Evolutionary conservation across 2,113 vertebrate genomes (phyloP), one percentile per base, ranked within the genome.

Genomic region (Psammodynastes pulverulentus): DNA sequence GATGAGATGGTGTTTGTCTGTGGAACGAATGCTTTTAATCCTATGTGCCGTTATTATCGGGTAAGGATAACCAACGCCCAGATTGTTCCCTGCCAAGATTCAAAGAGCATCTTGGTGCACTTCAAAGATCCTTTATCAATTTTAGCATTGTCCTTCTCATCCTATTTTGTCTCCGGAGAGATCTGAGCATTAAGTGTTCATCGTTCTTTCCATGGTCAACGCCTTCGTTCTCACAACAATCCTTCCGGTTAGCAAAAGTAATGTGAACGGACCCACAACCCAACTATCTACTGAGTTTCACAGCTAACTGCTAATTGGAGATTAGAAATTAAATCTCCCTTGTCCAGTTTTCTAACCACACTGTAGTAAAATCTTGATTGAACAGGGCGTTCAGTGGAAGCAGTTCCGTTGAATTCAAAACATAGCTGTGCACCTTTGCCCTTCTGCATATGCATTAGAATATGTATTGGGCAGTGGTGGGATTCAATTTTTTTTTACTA

Each of bases 1-100:
- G 98, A 99, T 23, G 99, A 99, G 95, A 98, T 99, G 96, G 98
- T 99, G 86, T 99, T 99, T 96, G 99, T 99, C 94, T 99, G 99
- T 86, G 99, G 99, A 43, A 99, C 99, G 94, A 99, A 99, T 53
- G 99, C 99, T 3, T 99, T 99, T 96, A 99, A 99, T 96, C 99
- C 99, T 19, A 99, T 99, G 98, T 99, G 99, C 97, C 98, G 99
- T 97, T 99, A 99, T 97, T 99, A 99, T 90, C 98, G 97, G 98
- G 99, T 99, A 96, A 98, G 98, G 95, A n/a, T n/a, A n/a, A 53
- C 1, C 51, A 0, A 3, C 15, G 5, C 34, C 39, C 46, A 19
- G 48, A 51, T 29, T 46, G 17, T 23, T 12, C 52, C 9, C 56
- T 56, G 34, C 34, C 39, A 10, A 39, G 10, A 39, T 52, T 88